Evolutionary conservation across 2,888 invertebrate genomes (phyloP).

Genomic region (Sarcophaga variegata): DNA sequence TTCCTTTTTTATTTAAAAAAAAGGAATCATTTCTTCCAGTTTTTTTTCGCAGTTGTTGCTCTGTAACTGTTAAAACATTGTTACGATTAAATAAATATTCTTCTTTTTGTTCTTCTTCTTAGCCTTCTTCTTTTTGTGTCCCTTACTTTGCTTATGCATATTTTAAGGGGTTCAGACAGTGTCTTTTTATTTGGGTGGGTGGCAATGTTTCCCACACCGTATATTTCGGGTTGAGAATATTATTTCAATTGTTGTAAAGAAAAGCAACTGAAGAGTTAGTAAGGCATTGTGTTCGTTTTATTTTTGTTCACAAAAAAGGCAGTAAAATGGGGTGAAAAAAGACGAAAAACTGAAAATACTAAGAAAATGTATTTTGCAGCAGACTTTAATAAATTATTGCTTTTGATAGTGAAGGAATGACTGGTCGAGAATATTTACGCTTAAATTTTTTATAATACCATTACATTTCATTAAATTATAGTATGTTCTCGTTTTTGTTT

Average conservation of each 20-base stretch:
- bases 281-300: background rate
- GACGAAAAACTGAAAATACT: slow-evolving; percentile 30
- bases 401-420: slow-evolving; percentile 59
- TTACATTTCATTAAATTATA: slow-evolving; percentile 45
- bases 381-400: slow-evolving; percentile 79
- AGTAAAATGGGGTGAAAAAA: background rate
- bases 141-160: slow-evolving; percentile 40
- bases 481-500: background rate
- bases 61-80: slow-evolving; percentile 53
- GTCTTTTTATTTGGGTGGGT: background rate
- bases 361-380: slow-evolving; percentile 68
- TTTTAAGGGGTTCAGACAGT: slow-evolving; percentile 21
- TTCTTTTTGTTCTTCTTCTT: background rate
- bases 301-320: background rate
- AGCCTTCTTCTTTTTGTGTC: slow-evolving; percentile 12
- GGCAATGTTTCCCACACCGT: background rate
- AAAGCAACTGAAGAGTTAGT: background rate
- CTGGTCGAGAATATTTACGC: slow-evolving; percentile 45
- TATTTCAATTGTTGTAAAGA: slow-evolving; percentile 51
- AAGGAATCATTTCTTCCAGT: slow-evolving; percentile 20
- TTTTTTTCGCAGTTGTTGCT: slow-evolving; percentile 16
- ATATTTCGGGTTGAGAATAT: slow-evolving; percentile 23
- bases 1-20: background rate
- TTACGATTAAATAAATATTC: slow-evolving; percentile 55
- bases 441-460: slow-evolving; percentile 45